Base-by-base conservation (phyloP, 2,888 invertebrate species). In the Rhodophaea formosa region DNA sequence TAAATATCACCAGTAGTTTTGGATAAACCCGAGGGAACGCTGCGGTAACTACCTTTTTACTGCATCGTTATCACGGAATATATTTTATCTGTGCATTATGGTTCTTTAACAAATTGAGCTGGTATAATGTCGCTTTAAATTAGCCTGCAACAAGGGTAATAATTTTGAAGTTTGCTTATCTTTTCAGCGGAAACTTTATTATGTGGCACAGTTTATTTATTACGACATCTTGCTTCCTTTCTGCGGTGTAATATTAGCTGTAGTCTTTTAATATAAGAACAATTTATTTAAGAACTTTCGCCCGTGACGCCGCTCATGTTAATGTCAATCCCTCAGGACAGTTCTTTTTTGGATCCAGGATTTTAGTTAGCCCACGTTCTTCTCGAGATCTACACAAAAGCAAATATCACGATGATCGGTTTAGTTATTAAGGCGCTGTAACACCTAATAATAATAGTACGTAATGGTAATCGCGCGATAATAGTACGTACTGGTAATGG, bases 1-100 rank as follows among this genome's bases (percentile, higher is more conserved):
- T 47, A 58, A 46, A 58, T 58, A 53, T 53, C 17, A 30, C 16
- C 45, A 54, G 47, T 47, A 52, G 57, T 52, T 44, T 35, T 7
- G 51, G 57, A 52, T 52, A 52, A 51, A 10, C 51, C 44, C 52
- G 14, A 8, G 30, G 43, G 16, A 12, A 32, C 30, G 53, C 44
- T 44, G 44, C 29, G 15, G 53, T 44, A 51, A 51, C 51, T 51
- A 51, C 51, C 35, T 39, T 51, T 51, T 51, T 35, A 35, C 35
- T 35, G 51, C 35, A 12, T 7, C 32, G 51, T 51, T 51, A 51
- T 51, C 51, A 51, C 35, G 16, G 51, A 51, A 51, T 51, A 51
- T 35, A 15, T 47, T 47, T 46, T 46, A 46, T 49, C 32, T 32
- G 8, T 10, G 7, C 30, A 49, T 51, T 32, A 32, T 49, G 17